Conservation (phyloP, 1,140 invertebrate species). For the Plectrocnemia conspersa region DNA sequence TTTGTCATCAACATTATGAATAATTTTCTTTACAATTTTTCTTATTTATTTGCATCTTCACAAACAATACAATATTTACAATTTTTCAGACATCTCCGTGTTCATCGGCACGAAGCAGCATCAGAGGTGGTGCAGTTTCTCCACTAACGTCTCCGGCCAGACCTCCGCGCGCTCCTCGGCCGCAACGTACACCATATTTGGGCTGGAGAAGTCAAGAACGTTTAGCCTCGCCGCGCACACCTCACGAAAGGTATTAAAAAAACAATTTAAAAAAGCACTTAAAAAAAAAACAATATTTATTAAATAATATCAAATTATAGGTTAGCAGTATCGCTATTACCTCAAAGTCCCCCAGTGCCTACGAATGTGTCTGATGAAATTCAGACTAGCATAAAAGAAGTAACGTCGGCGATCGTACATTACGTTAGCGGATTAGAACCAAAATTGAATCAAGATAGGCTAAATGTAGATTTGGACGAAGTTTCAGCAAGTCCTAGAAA, state of each 20-base stretch:
- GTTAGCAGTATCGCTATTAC: conserved; percentile 61
- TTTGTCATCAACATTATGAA: no score
- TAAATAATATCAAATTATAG: conserved; percentile 37
- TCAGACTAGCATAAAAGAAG: conserved; percentile 84
- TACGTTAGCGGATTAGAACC: conserved; percentile 76
- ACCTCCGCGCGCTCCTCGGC: conserved; percentile 46
- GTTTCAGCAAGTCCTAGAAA: conserved; percentile 44
- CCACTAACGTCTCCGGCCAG: conserved; percentile 45
- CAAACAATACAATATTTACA: no score
- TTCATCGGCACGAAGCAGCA: conserved; percentile 54
- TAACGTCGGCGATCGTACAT: conserved; percentile 88
- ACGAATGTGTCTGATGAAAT: conserved; percentile 67
- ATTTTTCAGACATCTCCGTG: conserved; percentile 54
- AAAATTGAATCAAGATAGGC: conserved; percentile 45
- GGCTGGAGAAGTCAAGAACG: conserved; percentile 87
- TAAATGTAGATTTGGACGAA: conserved; percentile 37
- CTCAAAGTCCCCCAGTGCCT: conserved; percentile 44
- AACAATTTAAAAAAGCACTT: not conserved
- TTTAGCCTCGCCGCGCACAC: conserved; percentile 68
- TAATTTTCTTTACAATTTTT: no score
- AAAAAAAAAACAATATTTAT: not conserved
- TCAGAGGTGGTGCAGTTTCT: conserved; percentile 43
- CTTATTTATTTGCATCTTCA: no score
- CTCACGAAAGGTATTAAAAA: conserved; percentile 64
- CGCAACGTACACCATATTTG: conserved; percentile 74